Evolutionary conservation across 35 echinoderm and acorn worm genomes (phyloP).

Genomic region (Hemicentrotus pulcherrimus): DNA sequence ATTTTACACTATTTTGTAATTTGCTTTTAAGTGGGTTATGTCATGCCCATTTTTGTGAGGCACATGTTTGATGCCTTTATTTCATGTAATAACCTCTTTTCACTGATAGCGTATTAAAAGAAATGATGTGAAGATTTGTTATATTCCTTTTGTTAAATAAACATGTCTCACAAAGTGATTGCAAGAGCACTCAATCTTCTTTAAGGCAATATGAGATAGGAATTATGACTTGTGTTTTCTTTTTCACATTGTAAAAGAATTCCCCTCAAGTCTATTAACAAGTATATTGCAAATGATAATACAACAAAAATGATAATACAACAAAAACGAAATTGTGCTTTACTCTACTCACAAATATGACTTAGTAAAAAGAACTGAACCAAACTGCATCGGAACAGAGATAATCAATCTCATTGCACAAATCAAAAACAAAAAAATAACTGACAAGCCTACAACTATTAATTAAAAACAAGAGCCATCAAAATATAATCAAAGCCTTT

Average conservation of each 20-base stretch:
- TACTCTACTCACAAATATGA: not conserved
- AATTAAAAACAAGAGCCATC: not conserved
- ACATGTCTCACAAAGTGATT: not conserved
- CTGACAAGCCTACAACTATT: not conserved
- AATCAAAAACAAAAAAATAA: not conserved
- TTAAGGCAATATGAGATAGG: not conserved
- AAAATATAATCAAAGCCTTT: not conserved
- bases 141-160: not conserved
- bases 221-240: not conserved
- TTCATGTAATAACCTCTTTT: no score
- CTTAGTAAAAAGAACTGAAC: not conserved
- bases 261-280: not conserved
- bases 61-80: no score
- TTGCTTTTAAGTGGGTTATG: no score
- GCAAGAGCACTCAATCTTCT: not conserved
- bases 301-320: not conserved
- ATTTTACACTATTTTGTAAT: no score
- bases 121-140: no score
- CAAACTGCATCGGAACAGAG: conserved; percentile 31
- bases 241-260: not conserved
- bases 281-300: conserved; percentile 7
- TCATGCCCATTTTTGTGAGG: no score
- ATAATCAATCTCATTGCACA: conserved; percentile 24
- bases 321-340: not conserved
- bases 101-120: no score